Conservation (phyloP, 2,113 vertebrate genomes). For the Aramus guarauna region DNA sequence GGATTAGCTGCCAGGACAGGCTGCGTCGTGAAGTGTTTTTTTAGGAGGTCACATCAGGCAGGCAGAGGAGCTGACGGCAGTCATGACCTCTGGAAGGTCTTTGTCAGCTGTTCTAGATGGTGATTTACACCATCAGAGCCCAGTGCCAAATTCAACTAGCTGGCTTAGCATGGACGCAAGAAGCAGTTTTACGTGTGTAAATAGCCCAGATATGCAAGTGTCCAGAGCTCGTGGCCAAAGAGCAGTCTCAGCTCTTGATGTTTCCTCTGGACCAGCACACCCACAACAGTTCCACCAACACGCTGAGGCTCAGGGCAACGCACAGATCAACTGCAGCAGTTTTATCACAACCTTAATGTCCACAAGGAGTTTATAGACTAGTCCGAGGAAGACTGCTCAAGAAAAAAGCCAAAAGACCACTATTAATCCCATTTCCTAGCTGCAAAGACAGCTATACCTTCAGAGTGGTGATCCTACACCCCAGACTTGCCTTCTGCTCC, state of each 20-base stretch:
- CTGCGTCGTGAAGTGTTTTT: accelerated
- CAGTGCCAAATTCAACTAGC: background rate
- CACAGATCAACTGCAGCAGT: background rate
- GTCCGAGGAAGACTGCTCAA: background rate
- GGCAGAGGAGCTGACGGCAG: background rate
- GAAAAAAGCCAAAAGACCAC: background rate
- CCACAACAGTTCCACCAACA: background rate
- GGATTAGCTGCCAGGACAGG: background rate
- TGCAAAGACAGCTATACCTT: background rate
- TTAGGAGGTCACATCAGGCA: background rate
- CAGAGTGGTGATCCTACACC: background rate
- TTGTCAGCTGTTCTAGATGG: background rate
- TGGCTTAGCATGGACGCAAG: accelerated
- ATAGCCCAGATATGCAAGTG: background rate
- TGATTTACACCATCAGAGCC: background rate
- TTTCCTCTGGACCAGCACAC: background rate
- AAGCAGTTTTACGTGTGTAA: background rate
- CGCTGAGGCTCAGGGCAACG: accelerated
- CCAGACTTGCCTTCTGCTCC: background rate
- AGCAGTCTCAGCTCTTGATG: background rate
- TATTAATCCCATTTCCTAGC: background rate
- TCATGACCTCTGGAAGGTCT: background rate
- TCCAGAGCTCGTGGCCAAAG: background rate
- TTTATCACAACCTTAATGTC: accelerated
- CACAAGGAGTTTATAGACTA: background rate